Evolutionary conservation across 2,888 invertebrate genomes (phyloP), one percentile per base, ranked within the genome.

Genomic region (Leptinotarsa rubiginosa): DNA sequence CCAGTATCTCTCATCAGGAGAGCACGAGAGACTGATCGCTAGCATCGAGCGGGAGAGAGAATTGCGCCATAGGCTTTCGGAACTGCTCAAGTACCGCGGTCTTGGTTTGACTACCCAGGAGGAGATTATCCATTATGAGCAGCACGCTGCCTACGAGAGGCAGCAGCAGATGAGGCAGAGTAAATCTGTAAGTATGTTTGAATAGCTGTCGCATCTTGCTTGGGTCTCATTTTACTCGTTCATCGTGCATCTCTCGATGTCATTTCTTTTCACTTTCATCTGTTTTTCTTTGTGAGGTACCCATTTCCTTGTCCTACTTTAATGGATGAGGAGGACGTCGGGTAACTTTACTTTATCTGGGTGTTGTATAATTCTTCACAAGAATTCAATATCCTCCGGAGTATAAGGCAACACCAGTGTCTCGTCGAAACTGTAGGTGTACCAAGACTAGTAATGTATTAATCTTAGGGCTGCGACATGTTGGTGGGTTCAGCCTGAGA

Each of bases 101-200:
- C 94, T 96, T 81, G 97, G 97, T 41, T 91, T 97, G 54, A 94
- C 95, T 3, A 91, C 92, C 62, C 91, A 94, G 70, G 94, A 95
- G 85, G 97, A 97, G 86, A 95, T 96, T 83, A 91, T 95, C 49
- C 96, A 96, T 86, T 96, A 96, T 87, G 97, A 97, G 84, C 95
- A 96, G 85, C 91, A 93, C 89, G 91, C 92, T 72, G 89, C 92
- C 83, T 79, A 74, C 25, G 79, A 79, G 76, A 64, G 79, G 65
- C 70, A 80, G 84, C 89, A 91, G 84, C 92, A 91, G 82, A 90
- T 91, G 89, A 91, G 91, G 87, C 93, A 94, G 87, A 92, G 90
- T 76, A 90, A 90, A 89, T 89, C 90, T 89, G 91, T 91, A 90
- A 90, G 90, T 87, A 72, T 78, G 69, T 75, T 70, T 70, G 25